Conservation (phyloP, 2,797 vertebrate genomes). For the Apogon hyalosoma region DNA sequence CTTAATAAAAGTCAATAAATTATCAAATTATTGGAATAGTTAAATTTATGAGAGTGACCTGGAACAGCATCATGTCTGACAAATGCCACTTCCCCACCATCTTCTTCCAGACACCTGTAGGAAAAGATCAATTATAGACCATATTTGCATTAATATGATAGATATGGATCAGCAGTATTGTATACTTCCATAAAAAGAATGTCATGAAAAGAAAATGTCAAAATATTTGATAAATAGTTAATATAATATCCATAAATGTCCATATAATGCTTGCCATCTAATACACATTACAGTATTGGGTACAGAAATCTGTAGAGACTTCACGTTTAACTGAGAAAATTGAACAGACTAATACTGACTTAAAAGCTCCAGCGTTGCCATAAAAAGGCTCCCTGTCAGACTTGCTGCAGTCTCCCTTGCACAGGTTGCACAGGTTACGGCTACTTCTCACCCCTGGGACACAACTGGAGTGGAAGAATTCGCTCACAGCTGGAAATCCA, state of each 20-base stretch:
- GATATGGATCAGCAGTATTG: background rate
- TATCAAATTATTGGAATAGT: background rate
- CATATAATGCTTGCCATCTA: no score
- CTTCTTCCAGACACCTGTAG: constrained; percentile 88
- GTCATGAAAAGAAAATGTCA: background rate
- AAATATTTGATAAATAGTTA: no score
- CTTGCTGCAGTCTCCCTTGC: constrained; percentile 83
- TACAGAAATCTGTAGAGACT: no score
- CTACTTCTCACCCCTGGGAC: constrained; percentile 82
- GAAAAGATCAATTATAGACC: constrained; percentile 4
- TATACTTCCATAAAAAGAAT: background rate
- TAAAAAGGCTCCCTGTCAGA: constrained; percentile 81
- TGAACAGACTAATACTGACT: constrained; percentile 79
- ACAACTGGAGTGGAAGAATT: constrained; percentile 88
- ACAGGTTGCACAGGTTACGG: constrained; percentile 84
- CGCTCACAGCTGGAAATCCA: constrained; percentile 82
- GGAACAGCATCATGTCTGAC: constrained; percentile 88
- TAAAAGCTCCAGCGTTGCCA: constrained; percentile 88
- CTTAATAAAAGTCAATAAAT: no score
- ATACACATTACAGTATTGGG: no score
- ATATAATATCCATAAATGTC: no score
- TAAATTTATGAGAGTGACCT: constrained; percentile 77
- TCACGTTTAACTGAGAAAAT: no score
- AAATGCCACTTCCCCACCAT: constrained; percentile 90
- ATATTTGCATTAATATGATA: no score